Evolutionary conservation across 1,140 invertebrate species (phyloP).

Genomic region (Marisa cornuarietis): DNA sequence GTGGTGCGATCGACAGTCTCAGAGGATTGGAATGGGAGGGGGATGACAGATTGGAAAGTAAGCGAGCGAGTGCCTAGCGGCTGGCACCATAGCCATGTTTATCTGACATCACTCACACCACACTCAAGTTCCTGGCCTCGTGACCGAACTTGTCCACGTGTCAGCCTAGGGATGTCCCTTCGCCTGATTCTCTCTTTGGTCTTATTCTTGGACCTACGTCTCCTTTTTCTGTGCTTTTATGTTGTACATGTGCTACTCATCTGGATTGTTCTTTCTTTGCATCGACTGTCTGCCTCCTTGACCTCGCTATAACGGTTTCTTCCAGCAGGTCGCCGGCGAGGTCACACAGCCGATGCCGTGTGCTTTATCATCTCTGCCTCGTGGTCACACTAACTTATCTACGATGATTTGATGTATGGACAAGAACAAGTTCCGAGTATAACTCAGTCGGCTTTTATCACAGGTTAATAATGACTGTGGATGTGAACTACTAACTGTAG

Average conservation of each 20-base stretch:
- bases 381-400: no score
- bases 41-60: constrained; percentile 1
- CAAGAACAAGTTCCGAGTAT: no score
- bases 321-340: no score
- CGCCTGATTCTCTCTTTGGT: not conserved
- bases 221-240: not conserved
- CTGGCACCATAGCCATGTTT: not conserved
- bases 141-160: not conserved
- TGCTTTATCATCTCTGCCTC: no score
- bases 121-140: not conserved
- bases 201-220: not conserved
- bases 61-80: not conserved
- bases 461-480: not conserved
- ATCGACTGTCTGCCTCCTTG: not conserved
- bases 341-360: no score
- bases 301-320: no score
- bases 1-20: not conserved
- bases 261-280: not conserved
- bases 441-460: not conserved
- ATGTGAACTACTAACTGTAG: no score
- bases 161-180: not conserved
- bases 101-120: not conserved
- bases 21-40: not conserved
- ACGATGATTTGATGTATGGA: no score
- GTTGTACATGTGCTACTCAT: not conserved